phyloP scores from a whole-genome alignment of 2,113 vertebrate genomes.

The Gymnorhina tibicen region DNA sequence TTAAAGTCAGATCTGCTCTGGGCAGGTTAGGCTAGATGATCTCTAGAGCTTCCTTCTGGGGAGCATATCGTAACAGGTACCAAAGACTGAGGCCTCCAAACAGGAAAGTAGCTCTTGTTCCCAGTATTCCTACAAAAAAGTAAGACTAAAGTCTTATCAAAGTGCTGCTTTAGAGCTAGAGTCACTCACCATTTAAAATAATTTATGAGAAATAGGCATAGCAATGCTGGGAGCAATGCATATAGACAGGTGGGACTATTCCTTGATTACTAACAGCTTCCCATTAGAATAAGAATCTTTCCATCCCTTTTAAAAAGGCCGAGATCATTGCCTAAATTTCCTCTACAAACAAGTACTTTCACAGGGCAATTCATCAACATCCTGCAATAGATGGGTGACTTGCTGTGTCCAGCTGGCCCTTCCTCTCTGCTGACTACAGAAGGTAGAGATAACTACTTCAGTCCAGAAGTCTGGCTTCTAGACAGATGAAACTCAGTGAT shows the following conservation, averaged over 20 bases:
- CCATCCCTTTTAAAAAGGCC: neutral
- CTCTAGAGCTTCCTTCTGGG: neutral
- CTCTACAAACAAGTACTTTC: neutral
- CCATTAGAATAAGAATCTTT: neutral
- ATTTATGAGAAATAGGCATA: neutral
- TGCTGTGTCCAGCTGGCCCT: neutral
- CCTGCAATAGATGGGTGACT: neutral
- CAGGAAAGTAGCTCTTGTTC: neutral
- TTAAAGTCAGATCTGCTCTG: neutral
- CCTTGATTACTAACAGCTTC: neutral
- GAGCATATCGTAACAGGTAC: neutral
- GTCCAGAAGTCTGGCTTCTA: neutral
- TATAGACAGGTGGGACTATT: neutral
- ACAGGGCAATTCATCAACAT: neutral
- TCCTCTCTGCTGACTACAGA: neutral
- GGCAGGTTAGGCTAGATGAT: neutral
- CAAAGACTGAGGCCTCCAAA: neutral
- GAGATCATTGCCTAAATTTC: neutral
- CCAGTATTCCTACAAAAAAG: neutral
- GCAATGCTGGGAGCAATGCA: neutral
- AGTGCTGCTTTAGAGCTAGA: neutral
- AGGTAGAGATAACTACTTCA: neutral
- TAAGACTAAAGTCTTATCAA: neutral
- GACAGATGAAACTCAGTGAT: neutral
- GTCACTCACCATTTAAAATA: neutral